A percentile compares a stretch with the other conserved stretches of the same genome.
Evolutionary conservation across 2,797 vertebrate genomes (phyloP).

Genomic region (Otolemur crassicaudatus): DNA sequence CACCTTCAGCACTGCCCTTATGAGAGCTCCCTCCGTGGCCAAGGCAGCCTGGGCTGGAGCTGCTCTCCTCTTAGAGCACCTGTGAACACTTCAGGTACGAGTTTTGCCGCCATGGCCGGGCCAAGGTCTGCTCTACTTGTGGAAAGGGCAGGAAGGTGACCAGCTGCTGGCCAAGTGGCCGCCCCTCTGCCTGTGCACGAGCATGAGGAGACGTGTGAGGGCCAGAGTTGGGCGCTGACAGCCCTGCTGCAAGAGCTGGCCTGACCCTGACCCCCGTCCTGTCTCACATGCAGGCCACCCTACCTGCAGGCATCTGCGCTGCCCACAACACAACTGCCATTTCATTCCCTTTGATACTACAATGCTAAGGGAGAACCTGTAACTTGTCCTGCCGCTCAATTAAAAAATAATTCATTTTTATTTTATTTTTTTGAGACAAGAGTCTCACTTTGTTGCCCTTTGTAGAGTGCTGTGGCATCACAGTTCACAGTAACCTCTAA

Average conservation of each 20-base stretch:
- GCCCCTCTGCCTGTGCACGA: neutral
- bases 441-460: too few relatives aligned
- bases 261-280: neutral
- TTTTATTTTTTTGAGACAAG: too few relatives aligned
- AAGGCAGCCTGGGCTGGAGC: accelerated
- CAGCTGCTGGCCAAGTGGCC: neutral
- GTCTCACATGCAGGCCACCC: constrained; percentile 52
- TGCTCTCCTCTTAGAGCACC: constrained; percentile 54
- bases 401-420: neutral
- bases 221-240: too few relatives aligned
- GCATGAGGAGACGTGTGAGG: too few relatives aligned
- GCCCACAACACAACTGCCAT: constrained; percentile 75
- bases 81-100: constrained; percentile 42
- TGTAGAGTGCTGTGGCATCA: too few relatives aligned
- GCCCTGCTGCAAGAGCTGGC: too few relatives aligned
- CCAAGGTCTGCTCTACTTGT: constrained; percentile 67
- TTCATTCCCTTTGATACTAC: constrained; percentile 72
- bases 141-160: constrained; percentile 75
- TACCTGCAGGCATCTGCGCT: constrained; percentile 68
- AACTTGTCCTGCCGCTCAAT: neutral
- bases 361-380: neutral
- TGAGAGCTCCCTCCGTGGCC: neutral
- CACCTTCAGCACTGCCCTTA: neutral
- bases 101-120: constrained; percentile 19
- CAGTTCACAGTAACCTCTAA: too few relatives aligned